phyloP scores from a whole-genome alignment of 1,140 invertebrate genomes.

The Brachionus rubens region DNA sequence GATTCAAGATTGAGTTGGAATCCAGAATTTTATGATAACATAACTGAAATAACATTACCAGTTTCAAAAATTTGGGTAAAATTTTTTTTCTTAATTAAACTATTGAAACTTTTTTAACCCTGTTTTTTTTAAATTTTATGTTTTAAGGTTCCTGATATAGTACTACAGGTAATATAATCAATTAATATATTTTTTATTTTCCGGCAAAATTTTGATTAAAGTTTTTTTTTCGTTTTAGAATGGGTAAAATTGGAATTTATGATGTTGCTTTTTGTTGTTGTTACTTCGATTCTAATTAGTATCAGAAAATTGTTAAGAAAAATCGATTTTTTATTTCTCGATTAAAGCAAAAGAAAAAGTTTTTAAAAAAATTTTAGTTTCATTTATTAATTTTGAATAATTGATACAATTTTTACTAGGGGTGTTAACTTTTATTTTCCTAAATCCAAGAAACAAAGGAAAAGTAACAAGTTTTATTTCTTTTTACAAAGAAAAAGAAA shows the following conservation, averaged over 20 bases:
- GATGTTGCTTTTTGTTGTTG: not conserved
- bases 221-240: conserved; percentile 33
- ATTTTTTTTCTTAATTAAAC: not conserved
- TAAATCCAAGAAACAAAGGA: too few species aligned
- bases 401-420: too few species aligned
- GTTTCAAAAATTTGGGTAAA: conserved; percentile 42
- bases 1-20: conserved; percentile 30
- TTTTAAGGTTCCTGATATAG: conserved; percentile 39
- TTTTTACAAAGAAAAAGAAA: too few species aligned
- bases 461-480: too few species aligned
- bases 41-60: conserved; percentile 44
- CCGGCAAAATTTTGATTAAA: not conserved
- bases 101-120: not conserved
- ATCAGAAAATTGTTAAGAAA: too few species aligned
- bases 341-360: too few species aligned
- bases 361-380: too few species aligned
- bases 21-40: conserved; percentile 19
- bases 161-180: conserved; percentile 34
- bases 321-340: too few species aligned
- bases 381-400: too few species aligned
- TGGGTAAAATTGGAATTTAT: conserved; percentile 1
- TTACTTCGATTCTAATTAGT: conserved; percentile 18
- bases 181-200: not conserved
- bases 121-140: not conserved
- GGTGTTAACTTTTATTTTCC: too few species aligned